These are phyloP conservation scores for Megaceryle maxima DNA, from an alignment of 2,113 vertebrate species.

Conservation along the genomic window DNA sequence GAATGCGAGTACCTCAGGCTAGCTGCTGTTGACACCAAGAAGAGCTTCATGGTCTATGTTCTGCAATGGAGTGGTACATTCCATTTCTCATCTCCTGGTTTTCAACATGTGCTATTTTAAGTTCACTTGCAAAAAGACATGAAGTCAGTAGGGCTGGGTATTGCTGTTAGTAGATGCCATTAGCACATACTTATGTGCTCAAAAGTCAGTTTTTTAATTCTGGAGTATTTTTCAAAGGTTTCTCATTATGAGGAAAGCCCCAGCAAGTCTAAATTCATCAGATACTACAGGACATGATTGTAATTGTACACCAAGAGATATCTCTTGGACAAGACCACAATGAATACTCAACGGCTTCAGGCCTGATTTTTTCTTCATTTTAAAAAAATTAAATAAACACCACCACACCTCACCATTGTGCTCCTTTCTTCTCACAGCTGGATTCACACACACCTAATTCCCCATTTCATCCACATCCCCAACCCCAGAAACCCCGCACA, in stretches of 20 bases:
- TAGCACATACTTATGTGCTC: not conserved
- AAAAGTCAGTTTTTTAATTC: not conserved
- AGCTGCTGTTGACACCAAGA: not conserved
- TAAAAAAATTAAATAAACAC: not conserved
- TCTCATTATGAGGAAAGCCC: not conserved
- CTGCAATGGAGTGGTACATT: too few relatives aligned
- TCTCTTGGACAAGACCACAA: not conserved
- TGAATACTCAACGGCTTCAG: not conserved
- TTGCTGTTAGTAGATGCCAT: not conserved
- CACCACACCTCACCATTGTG: not conserved
- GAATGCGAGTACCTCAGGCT: fast-evolving
- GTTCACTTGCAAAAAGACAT: not conserved
- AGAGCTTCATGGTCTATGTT: not conserved
- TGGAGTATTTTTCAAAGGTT: not conserved
- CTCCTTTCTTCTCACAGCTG: not conserved
- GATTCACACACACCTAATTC: not conserved
- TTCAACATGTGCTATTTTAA: not conserved
- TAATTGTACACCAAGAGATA: not conserved
- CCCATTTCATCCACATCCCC: not conserved
- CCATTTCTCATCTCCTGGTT: not conserved
- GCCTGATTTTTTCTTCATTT: not conserved
- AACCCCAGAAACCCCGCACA: not conserved
- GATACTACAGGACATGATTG: not conserved
- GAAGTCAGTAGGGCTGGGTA: not conserved
- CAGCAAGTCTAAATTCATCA: not conserved